These are phyloP conservation scores for Anolis carolinensis DNA, from an alignment of 2,113 vertebrate species.

Conservation along the genomic window DNA sequence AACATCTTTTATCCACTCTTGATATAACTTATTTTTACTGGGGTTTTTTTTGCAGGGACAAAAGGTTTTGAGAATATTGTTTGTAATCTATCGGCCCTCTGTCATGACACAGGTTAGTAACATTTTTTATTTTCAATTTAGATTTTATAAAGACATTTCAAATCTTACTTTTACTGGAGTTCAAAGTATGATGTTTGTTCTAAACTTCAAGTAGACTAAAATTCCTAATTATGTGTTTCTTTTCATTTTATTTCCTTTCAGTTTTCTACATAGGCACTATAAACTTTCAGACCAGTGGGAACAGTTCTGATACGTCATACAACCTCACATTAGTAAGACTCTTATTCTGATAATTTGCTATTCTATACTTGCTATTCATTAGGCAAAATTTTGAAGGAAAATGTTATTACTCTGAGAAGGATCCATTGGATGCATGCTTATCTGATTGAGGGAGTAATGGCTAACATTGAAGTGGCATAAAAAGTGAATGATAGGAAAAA, in stretches of 20 bases:
- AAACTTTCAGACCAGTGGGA: constrained; percentile 63
- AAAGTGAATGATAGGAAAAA: too few species aligned
- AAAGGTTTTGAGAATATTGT: constrained; percentile 62
- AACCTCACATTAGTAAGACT: constrained; percentile 70
- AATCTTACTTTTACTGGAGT: too few species aligned
- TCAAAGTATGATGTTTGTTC: too few species aligned
- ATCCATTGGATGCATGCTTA: not conserved
- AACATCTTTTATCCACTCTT: constrained; percentile 23
- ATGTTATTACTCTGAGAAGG: not conserved
- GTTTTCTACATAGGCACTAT: constrained; percentile 75
- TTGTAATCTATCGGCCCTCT: constrained; percentile 70
- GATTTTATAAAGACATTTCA: too few species aligned
- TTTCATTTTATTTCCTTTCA: constrained; percentile 60
- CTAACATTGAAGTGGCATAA: too few species aligned
- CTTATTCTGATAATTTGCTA: constrained; percentile 42
- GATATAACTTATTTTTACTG: not conserved
- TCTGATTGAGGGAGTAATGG: too few species aligned
- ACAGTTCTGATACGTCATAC: constrained; percentile 63
- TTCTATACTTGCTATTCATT: constrained; percentile 12
- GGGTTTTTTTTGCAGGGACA: constrained; percentile 20
- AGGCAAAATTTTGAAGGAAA: not conserved
- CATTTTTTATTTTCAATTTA: constrained; percentile 45
- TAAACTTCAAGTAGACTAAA: not conserved
- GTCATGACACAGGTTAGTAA: constrained; percentile 75
- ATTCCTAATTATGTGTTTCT: constrained; percentile 14